phyloP scores from a whole-genome alignment of 2,797 vertebrate genomes.

The Meda fulgida region DNA sequence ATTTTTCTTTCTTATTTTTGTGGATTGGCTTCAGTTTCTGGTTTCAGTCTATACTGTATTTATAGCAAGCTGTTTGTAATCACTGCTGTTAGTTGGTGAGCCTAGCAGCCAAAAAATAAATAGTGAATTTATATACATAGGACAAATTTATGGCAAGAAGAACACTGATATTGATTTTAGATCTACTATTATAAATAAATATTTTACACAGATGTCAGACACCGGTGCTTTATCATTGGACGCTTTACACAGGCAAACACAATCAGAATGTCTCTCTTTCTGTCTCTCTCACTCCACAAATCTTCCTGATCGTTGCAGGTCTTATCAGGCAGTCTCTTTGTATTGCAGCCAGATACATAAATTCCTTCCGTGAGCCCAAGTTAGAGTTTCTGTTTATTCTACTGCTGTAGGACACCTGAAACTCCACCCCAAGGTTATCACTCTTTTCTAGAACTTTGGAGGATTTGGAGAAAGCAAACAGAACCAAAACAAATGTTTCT shows the following conservation, averaged over 20 bases:
- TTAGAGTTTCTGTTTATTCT: slow-evolving; percentile 34
- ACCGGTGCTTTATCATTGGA: background rate
- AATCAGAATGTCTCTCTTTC: slow-evolving; percentile 10
- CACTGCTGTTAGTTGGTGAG: slow-evolving; percentile 9
- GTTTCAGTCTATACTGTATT: slow-evolving; percentile 31
- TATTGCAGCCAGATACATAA: slow-evolving; percentile 39
- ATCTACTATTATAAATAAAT: slow-evolving; percentile 25
- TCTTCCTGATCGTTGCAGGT: slow-evolving; percentile 13
- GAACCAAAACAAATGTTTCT: slow-evolving; percentile 12
- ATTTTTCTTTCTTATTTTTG: slow-evolving; percentile 10
- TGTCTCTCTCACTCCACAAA: slow-evolving; percentile 34
- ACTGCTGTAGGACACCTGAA: slow-evolving; percentile 33
- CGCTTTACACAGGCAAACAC: slow-evolving; percentile 17
- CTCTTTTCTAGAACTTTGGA: slow-evolving; percentile 3
- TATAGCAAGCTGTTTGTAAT: slow-evolving; percentile 20
- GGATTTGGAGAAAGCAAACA: background rate
- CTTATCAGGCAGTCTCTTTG: slow-evolving; percentile 43
- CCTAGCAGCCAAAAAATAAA: background rate
- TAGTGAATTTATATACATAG: background rate
- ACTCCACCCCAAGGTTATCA: slow-evolving; percentile 16
- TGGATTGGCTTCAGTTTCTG: slow-evolving; percentile 10
- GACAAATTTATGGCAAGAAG: slow-evolving; percentile 8
- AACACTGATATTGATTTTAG: slow-evolving; percentile 29
- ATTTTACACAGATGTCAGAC: slow-evolving; percentile 21
- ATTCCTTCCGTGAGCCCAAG: slow-evolving; percentile 10